Evolutionary conservation across 2,797 vertebrate genomes (phyloP), one percentile per base, ranked within the genome.

Genomic region (Rhinogobio ventralis): DNA sequence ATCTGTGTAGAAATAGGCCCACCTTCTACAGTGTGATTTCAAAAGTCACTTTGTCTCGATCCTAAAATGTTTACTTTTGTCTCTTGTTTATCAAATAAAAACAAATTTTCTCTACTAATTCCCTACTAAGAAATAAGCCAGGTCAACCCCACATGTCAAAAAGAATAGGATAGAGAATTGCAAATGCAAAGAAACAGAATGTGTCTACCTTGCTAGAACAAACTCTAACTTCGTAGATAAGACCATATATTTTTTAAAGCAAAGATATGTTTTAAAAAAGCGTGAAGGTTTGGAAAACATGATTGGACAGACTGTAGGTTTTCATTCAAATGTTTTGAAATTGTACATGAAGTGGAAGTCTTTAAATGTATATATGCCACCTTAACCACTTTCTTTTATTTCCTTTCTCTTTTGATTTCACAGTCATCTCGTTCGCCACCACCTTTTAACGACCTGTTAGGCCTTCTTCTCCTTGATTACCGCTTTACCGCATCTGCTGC

Each of bases 371-470:
- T 53, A 20, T n/a, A 60, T n/a, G 39, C 25, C 60, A 11, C n/a
- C 39, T 73, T 73, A 73, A 82, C 55, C 80, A 49, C 25, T 33
- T 73, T 73, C 28, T 77, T 42, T 82, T 74, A 13, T 62, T 75
- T 39, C 10, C 51, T 28, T 83, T 73, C 64, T 62, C 23, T 72
- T 78, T 85, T 45, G 25, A 49, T 95, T 90, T 89, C 85, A 10
- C 68, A 72, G 19, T 53, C 76, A 74, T 73, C 23, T 28, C 4
- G 53, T 81, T 95, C 95, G 93, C 95, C 94, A 95, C 95, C 95
- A 93, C 93, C 93, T 94, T 95, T 95, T 95, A 95, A 95, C 94
- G 95, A 95, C 94, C 95, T 94, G 95, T 96, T 80, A 62, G 95
- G 93, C 73, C 72, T 57, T 57, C 67, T 51, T 57, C 19, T 67